Evolutionary conservation across 2,888 invertebrate species (phyloP).

Genomic region (Gari tellinella): DNA sequence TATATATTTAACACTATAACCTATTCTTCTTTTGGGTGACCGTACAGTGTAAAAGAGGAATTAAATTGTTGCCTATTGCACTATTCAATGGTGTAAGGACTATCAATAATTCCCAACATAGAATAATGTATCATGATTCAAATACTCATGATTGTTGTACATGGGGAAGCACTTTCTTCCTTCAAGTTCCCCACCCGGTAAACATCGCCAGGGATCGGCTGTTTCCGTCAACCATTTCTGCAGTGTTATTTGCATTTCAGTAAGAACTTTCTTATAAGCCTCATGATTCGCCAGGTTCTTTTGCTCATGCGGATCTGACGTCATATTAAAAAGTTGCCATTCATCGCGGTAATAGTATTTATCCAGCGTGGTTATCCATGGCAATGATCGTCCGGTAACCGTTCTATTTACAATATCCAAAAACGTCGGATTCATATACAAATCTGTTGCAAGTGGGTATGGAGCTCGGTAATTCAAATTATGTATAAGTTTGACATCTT

Average conservation of each 20-base stretch:
- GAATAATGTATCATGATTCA: no score
- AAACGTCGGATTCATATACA: slow-evolving; percentile 94
- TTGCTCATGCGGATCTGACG: slow-evolving; percentile 90
- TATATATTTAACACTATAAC: no score
- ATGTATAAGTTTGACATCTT: slow-evolving; percentile 94
- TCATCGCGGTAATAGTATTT: slow-evolving; percentile 93
- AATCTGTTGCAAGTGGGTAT: slow-evolving; percentile 96
- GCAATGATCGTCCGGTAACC: slow-evolving; percentile 87
- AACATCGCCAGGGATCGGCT: slow-evolving; percentile 95
- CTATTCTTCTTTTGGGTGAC: no score
- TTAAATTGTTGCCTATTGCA: no score
- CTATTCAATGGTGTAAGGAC: no score
- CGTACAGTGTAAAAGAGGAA: no score
- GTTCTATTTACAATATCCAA: slow-evolving; percentile 91
- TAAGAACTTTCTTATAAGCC: slow-evolving; percentile 84
- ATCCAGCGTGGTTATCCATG: slow-evolving; percentile 92
- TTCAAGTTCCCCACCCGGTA: slow-evolving; percentile 90
- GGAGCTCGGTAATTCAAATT: slow-evolving; percentile 94
- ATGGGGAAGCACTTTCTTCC: slow-evolving; percentile 14
- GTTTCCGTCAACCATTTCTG: slow-evolving; percentile 90
- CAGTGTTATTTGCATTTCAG: slow-evolving; percentile 87
- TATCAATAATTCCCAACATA: no score
- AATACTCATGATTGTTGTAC: slow-evolving; percentile 4
- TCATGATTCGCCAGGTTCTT: slow-evolving; percentile 88
- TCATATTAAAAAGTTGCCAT: slow-evolving; percentile 95